Conservation (phyloP, 2,797 vertebrate genomes). For the Varecia variegata region DNA sequence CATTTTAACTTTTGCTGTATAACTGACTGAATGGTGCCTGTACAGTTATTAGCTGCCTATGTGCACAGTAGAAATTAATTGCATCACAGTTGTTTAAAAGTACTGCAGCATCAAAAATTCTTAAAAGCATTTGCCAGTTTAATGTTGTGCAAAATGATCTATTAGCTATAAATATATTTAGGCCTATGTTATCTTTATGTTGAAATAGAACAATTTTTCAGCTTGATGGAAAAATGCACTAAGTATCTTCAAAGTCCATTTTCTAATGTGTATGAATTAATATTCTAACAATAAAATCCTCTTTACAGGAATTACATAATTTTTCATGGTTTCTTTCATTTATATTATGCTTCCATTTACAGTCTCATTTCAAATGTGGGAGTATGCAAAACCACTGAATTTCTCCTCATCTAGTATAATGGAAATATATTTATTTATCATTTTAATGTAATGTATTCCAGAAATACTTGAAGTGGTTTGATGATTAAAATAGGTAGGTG, state of each 20-base stretch:
- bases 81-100: constrained; percentile 56
- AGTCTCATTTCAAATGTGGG: background rate
- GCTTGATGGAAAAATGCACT: constrained; percentile 37
- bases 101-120: constrained; percentile 52
- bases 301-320: background rate
- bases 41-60: background rate
- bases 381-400: background rate
- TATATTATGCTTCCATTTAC: background rate
- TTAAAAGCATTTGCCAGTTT: constrained; percentile 48
- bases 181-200: constrained; percentile 40
- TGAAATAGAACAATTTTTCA: constrained; percentile 36
- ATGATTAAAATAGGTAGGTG: background rate
- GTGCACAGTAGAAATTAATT: constrained; percentile 33
- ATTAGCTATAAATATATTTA: constrained; percentile 44
- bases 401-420: background rate
- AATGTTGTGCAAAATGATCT: constrained; percentile 65
- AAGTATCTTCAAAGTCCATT: constrained; percentile 21
- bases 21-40: background rate
- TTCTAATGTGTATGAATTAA: constrained; percentile 47
- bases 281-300: constrained; percentile 41
- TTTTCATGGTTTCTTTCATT: constrained; percentile 19
- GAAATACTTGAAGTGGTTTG: background rate
- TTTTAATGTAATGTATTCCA: background rate
- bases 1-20: background rate
- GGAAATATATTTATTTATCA: background rate